Base-by-base conservation (phyloP, 2,797 vertebrate genomes). In the Chromis chromis region DNA sequence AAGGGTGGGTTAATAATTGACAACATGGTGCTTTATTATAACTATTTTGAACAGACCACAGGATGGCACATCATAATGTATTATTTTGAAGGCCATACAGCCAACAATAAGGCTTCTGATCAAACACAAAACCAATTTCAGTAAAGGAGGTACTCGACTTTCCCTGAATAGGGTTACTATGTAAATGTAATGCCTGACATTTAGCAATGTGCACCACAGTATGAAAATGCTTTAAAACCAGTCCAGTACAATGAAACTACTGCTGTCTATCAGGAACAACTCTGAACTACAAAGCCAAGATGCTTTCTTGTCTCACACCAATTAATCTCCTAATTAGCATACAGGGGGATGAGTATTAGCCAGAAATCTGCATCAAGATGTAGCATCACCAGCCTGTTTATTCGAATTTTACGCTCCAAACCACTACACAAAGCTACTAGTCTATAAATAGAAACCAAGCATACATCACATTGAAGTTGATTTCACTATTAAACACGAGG, bases 1-100 rank as follows among this genome's bases (percentile, higher is more conserved):
- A 6, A 69, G 87, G 80, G 78, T 71, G 69, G 77, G 84, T 82
- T 81, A 84, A 86, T 85, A 70, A 85, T 24, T 83, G 27, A 72
- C 70, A 44, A 19, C 21, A 49, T 25, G 2, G 11, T 58, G 48
- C 36, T 82, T 82, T 72, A 63, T 52, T 76, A 60, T 12, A 55
- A 59, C 44, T 57, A 52, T 76, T 77, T 48, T 71, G 61, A 65
- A 31, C 13, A 16, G 49, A 76, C 39, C 4, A 40, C 27, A 56
- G 50, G 48, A 27, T 1, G 3, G 14, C 12, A 21, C 59, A 52
- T 59, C 19, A 60, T 36, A 21, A 33, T 33, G 22, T 53, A 55
- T 71, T 53, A 1, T 48, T 56, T 8, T 56, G 14, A 61, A 63
- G 6, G 24, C 17, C 31, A 40, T 0, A 33, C 39, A 59, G 39